Conservation (phyloP, 2,113 vertebrate genomes). For the Erythrolamprus reginae region DNA sequence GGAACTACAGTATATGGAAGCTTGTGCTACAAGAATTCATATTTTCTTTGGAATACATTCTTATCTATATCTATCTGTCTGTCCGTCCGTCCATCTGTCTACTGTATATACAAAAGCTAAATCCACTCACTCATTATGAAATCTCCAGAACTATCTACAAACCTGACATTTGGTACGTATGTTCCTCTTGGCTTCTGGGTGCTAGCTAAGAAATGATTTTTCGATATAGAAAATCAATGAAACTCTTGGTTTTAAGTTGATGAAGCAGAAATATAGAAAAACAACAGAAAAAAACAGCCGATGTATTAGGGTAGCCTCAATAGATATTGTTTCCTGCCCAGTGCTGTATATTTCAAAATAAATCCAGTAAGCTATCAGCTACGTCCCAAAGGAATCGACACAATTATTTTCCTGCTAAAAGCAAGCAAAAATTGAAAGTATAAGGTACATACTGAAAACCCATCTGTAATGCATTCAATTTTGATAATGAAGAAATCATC, state of each 20-base stretch:
- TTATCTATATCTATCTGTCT: too few relatives aligned
- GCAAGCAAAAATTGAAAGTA: slow-evolving; percentile 1
- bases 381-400: background rate
- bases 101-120: too few relatives aligned
- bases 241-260: background rate
- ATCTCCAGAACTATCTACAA: too few relatives aligned
- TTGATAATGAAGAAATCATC: slow-evolving; percentile 3
- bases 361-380: background rate
- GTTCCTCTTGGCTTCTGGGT: too few relatives aligned
- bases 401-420: background rate
- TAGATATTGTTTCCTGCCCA: background rate
- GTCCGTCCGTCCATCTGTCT: too few relatives aligned
- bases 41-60: background rate
- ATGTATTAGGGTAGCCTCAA: background rate
- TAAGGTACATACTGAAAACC: background rate
- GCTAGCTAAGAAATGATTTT: too few relatives aligned
- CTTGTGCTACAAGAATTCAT: background rate
- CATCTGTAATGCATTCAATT: slow-evolving; percentile 4
- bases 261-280: background rate
- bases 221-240: background rate
- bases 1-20: background rate
- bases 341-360: background rate
- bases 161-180: too few relatives aligned
- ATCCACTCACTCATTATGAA: too few relatives aligned
- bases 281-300: background rate